These are phyloP conservation scores for Akabosia matsudoensis DNA, from an alignment of 1,140 invertebrate species.

Conservation along the genomic window DNA sequence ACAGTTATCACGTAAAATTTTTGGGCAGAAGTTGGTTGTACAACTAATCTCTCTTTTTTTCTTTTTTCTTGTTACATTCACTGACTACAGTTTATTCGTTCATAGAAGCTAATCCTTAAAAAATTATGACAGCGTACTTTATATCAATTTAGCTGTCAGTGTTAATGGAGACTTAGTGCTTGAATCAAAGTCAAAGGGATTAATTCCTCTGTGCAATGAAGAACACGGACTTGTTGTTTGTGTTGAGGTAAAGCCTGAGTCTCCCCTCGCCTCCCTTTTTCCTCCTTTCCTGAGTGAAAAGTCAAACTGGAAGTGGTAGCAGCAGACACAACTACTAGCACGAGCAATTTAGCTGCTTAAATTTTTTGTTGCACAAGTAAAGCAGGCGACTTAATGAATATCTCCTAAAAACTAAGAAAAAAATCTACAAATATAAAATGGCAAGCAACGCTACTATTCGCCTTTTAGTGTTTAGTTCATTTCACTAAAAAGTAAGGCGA, in stretches of 20 bases:
- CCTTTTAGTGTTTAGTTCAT: no score
- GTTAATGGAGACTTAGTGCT: conserved; percentile 48
- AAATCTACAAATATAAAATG: no score
- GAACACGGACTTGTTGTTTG: background rate
- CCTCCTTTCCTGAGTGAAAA: conserved; percentile 41
- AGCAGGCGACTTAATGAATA: conserved; percentile 7
- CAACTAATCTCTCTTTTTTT: background rate
- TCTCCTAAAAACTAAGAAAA: background rate
- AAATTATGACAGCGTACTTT: conserved; percentile 48
- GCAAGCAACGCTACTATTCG: background rate
- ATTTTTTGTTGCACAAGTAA: background rate
- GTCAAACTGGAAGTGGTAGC: conserved; percentile 36
- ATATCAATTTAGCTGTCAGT: conserved; percentile 47
- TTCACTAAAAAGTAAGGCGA: no score
- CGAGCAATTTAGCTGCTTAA: background rate
- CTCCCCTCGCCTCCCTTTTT: background rate
- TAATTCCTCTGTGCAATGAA: conserved; percentile 38
- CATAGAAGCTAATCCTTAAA: conserved; percentile 45
- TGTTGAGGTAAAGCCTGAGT: background rate
- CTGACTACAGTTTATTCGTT: background rate
- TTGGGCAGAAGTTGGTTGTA: background rate
- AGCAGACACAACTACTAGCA: no score
- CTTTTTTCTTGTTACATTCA: background rate
- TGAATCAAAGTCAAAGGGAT: conserved; percentile 47
- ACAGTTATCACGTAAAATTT: no score